These are phyloP conservation scores for Ruditapes philippinarum DNA, from an alignment of 1,140 invertebrate genomes.

Conservation along the genomic window DNA sequence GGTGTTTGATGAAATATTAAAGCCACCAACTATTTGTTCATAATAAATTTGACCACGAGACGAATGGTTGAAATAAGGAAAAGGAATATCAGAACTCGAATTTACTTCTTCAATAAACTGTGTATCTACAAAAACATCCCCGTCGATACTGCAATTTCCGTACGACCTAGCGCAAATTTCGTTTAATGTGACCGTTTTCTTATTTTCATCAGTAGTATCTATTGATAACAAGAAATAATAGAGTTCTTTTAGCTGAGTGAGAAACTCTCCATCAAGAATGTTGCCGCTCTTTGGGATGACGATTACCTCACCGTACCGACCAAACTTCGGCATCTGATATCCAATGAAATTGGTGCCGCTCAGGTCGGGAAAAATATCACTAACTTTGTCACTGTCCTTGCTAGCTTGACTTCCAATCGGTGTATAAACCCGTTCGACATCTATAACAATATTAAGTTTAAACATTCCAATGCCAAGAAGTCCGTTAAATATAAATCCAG, in stretches of 20 bases:
- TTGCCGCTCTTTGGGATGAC: slow-evolving; percentile 5
- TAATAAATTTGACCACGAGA: not conserved
- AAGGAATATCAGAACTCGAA: not conserved
- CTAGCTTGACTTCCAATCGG: slow-evolving; percentile 38
- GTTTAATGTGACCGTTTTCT: not conserved
- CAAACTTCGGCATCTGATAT: slow-evolving; percentile 6
- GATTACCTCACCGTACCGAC: slow-evolving; percentile 19
- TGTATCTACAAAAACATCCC: not conserved
- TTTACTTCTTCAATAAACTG: slow-evolving; percentile 25
- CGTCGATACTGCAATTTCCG: slow-evolving; percentile 31
- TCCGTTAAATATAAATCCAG: slow-evolving; percentile 52
- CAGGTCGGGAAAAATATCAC: not conserved
- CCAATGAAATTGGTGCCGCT: slow-evolving; percentile 22
- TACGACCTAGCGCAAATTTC: slow-evolving; percentile 31
- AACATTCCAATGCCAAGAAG: slow-evolving; percentile 72
- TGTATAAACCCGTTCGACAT: slow-evolving; percentile 60
- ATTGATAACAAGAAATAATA: not conserved
- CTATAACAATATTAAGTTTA: slow-evolving; percentile 41
- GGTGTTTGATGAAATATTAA: not conserved
- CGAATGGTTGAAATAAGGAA: slow-evolving; percentile 1
- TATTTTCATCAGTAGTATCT: not conserved
- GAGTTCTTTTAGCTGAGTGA: not conserved
- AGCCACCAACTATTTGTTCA: slow-evolving; percentile 2
- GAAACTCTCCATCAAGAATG: not conserved
- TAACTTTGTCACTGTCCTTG: not conserved